Conservation (phyloP, 2,888 invertebrate genomes). For the Plagiodera versicolora region DNA sequence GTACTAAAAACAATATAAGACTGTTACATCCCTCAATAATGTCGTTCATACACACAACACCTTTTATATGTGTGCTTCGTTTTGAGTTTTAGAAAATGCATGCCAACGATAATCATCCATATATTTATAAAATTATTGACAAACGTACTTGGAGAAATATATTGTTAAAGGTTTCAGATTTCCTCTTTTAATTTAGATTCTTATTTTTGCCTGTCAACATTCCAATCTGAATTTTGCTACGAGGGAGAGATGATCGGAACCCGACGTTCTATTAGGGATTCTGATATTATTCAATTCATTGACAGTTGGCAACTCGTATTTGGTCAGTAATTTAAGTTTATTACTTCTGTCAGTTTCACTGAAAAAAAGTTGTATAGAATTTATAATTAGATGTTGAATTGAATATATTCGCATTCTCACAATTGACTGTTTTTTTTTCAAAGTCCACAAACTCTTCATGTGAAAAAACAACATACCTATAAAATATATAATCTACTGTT, state of each 20-base stretch:
- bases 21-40: neutral
- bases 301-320: constrained; percentile 67
- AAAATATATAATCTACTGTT: constrained; percentile 92
- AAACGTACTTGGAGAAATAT: neutral
- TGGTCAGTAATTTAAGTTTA: constrained; percentile 62
- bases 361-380: neutral
- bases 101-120: neutral
- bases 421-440: too few relatives aligned
- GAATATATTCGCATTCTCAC: too few relatives aligned
- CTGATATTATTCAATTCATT: constrained; percentile 54
- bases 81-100: neutral
- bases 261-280: constrained; percentile 75
- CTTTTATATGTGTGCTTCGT: too few relatives aligned
- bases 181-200: too few relatives aligned
- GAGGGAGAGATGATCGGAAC: constrained; percentile 86
- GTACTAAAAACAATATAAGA: neutral
- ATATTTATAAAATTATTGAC: neutral
- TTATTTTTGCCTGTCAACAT: constrained; percentile 42
- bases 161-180: too few relatives aligned
- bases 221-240: constrained; percentile 69
- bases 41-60: neutral
- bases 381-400: too few relatives aligned
- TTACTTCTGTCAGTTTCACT: constrained; percentile 40
- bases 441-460: too few relatives aligned
- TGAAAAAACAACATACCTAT: constrained; percentile 58